Evolutionary conservation across 1,140 invertebrate species (phyloP), one percentile per base, ranked within the genome.

Genomic region (Drosophila sucinea): DNA sequence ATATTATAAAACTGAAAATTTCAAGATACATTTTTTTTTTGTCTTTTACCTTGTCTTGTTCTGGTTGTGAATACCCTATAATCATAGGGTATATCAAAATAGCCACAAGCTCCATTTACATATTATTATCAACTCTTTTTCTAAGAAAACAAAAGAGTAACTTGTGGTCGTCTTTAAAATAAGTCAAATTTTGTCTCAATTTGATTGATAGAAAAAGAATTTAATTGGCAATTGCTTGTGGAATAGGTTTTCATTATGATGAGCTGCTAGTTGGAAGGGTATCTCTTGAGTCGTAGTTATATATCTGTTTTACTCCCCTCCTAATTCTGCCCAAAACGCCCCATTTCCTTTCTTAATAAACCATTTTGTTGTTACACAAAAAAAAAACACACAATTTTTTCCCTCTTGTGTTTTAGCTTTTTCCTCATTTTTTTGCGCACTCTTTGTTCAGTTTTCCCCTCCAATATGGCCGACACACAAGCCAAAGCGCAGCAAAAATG

Each of bases 341-440:
- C 69, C 66, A 82, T 70, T 85, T 84, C 83, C 47, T 70, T 73
- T 75, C 70, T 80, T 78, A 73, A 85, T 79, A 79, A 85, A 85
- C 78, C 73, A 87, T 87, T 89, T 89, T 81, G 77, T 78, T 77
- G 76, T 64, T 70, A 58, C 51, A 63, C 17, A 10, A 32, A 62
- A 58, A 66, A 63, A 47, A 74, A 79, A 67, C 68, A 55, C 47
- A 71, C 73, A 62, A 40, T 70, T 70, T 81, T 73, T 72, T 51
- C 40, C 41, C 40, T 40, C 47, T 57, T 51, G 33, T 55, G 33
- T 63, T 56, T 27, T 27, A 51, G 44, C 44, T 51, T 27, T 51
- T 51, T 51, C 23, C 6, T 47, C 33, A n/a, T 30, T 57, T 29
- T 54, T 8, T 25, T 67, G 41, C 35, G 54, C 61, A 40, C 71